Conservation (phyloP, 2,113 vertebrate species). For the Ptyas mucosa region DNA sequence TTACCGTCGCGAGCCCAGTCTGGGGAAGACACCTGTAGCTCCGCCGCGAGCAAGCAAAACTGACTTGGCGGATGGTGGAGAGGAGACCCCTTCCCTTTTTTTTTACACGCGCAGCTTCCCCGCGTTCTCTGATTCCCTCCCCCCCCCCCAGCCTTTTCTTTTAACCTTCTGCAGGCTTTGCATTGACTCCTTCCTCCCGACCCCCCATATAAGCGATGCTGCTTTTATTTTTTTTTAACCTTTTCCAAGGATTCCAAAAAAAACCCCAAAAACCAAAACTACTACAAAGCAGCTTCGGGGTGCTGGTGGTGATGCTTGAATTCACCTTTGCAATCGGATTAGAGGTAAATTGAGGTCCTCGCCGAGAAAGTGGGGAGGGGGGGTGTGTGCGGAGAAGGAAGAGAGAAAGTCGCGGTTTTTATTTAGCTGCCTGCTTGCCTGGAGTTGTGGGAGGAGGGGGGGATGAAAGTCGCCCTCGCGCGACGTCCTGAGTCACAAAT, state of each 20-base stretch:
- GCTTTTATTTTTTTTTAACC: constrained; percentile 78
- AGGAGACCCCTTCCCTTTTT: constrained; percentile 45
- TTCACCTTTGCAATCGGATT: constrained; percentile 73
- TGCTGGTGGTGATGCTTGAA: constrained; percentile 65
- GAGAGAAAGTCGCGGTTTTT: constrained; percentile 56
- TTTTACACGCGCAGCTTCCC: constrained; percentile 52
- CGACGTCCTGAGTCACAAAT: not conserved
- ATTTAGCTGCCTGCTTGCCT: not conserved
- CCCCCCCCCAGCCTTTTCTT: not conserved
- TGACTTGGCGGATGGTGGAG: constrained; percentile 56
- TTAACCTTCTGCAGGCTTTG: constrained; percentile 29
- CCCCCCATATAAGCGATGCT: constrained; percentile 68
- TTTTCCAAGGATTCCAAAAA: constrained; percentile 75
- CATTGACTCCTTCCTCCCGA: not conserved
- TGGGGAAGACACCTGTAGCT: constrained; percentile 87
- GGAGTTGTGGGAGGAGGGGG: not conserved
- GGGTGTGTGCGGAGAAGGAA: not conserved
- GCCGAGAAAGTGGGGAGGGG: not conserved
- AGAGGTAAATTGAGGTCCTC: constrained; percentile 77
- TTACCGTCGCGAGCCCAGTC: not conserved
- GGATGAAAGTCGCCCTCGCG: too few relatives aligned
- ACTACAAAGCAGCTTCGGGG: constrained; percentile 71
- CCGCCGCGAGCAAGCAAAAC: constrained; percentile 68
- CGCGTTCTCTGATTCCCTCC: constrained; percentile 33
- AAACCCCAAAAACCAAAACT: not conserved